Evolutionary conservation across 2,888 invertebrate species (phyloP).

Genomic region (Erebia epiphron): DNA sequence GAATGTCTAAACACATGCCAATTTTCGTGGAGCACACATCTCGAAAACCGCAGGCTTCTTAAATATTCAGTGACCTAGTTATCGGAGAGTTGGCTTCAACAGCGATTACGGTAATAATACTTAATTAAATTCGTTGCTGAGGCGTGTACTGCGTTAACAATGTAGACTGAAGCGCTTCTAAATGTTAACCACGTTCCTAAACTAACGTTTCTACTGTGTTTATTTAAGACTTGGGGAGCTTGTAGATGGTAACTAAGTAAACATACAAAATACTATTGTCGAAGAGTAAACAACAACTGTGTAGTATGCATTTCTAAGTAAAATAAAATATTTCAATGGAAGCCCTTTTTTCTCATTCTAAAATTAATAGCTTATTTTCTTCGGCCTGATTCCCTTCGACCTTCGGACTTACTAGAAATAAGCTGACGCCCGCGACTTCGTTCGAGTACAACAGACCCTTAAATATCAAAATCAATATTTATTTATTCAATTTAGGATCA

Average conservation of each 20-base stretch:
- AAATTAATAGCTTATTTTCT: too few species aligned
- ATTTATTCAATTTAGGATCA: too few species aligned
- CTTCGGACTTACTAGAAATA: too few species aligned
- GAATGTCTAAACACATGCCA: constrained; percentile 26
- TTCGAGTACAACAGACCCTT: too few species aligned
- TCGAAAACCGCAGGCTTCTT: constrained; percentile 28
- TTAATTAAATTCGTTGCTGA: constrained; percentile 35
- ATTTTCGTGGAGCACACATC: constrained; percentile 12
- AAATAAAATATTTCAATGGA: too few species aligned
- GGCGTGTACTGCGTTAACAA: constrained; percentile 27
- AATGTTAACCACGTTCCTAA: constrained; percentile 26
- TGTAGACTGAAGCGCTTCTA: constrained; percentile 21
- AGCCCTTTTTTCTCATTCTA: too few species aligned
- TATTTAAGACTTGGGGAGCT: constrained; percentile 14
- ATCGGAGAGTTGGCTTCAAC: constrained; percentile 27
- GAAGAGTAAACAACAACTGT: constrained; percentile 15
- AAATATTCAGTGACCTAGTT: constrained; percentile 32
- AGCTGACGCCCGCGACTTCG: too few species aligned
- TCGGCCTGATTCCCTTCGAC: too few species aligned
- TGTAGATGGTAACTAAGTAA: constrained; percentile 14
- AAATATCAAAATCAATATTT: too few species aligned
- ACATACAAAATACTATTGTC: constrained; percentile 15
- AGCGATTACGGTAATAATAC: constrained; percentile 34
- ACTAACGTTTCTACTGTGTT: constrained; percentile 16
- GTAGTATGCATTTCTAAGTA: background rate